A percentile compares a stretch with the other conserved stretches of the same genome.
Conservation (phyloP, 2,113 vertebrate species). For the Ptilorrhoa leucosticta region DNA sequence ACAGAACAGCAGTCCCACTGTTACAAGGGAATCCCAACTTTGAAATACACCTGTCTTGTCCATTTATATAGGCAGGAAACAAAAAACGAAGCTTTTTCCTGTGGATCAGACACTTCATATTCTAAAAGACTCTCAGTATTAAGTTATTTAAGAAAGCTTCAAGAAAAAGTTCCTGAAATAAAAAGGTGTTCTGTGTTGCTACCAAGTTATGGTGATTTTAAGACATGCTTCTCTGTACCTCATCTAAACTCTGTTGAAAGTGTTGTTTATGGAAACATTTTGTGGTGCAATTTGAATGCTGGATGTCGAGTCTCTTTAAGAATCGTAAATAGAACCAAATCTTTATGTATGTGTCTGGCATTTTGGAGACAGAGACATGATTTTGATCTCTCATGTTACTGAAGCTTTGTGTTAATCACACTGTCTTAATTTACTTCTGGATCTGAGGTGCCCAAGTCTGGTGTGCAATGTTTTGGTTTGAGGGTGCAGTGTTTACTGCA, state of each 20-base stretch:
- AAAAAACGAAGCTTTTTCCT: fast-evolving
- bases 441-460: neutral
- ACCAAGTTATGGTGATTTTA: neutral
- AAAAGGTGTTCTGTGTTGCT: neutral
- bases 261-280: neutral
- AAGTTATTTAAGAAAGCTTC: neutral
- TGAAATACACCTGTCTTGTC: neutral
- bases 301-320: neutral
- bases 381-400: neutral
- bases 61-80: neutral
- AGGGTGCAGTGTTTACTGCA: neutral
- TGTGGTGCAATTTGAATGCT: neutral
- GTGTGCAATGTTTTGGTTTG: neutral
- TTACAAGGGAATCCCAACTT: neutral
- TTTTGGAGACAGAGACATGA: neutral
- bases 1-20: neutral
- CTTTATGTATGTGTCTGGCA: neutral
- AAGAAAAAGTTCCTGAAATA: neutral
- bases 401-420: neutral
- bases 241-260: neutral
- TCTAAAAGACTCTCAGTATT: neutral
- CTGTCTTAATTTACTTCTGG: neutral
- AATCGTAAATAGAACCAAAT: neutral
- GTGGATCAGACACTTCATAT: neutral
- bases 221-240: neutral